phyloP scores from a whole-genome alignment of 2,888 invertebrate genomes.

The Oligia latruncula region DNA sequence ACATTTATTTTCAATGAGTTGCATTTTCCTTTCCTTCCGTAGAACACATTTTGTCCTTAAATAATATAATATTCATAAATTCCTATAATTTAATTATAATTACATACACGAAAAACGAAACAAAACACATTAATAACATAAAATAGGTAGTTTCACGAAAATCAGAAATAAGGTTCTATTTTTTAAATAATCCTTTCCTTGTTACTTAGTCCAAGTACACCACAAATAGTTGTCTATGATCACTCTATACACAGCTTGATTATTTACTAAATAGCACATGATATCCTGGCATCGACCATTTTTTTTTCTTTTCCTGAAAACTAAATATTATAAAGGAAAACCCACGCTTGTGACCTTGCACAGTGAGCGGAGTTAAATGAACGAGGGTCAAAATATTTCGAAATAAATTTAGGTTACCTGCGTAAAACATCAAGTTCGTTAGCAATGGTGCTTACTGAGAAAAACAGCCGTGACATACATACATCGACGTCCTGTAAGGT shows the following conservation, averaged over 20 bases:
- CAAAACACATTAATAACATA: slow-evolving; percentile 1
- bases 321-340: neutral
- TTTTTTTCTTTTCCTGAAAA: neutral
- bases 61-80: slow-evolving; percentile 30
- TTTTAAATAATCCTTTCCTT: slow-evolving; percentile 29
- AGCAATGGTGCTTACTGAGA: neutral
- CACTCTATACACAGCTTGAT: slow-evolving; percentile 24
- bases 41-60: slow-evolving; percentile 47
- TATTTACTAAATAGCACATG: slow-evolving; percentile 39
- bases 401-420: neutral
- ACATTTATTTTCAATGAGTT: slow-evolving; percentile 17
- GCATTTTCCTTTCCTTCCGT: neutral
- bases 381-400: slow-evolving; percentile 22
- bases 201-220: neutral
- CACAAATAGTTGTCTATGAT: slow-evolving; percentile 10
- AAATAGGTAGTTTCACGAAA: neutral
- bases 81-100: slow-evolving; percentile 10
- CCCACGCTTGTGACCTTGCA: slow-evolving; percentile 26
- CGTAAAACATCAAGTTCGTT: neutral
- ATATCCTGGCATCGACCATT: slow-evolving; percentile 18
- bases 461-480: neutral
- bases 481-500: neutral
- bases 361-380: slow-evolving; percentile 21
- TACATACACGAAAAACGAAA: slow-evolving; percentile 4
- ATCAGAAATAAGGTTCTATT: slow-evolving; percentile 14